These are phyloP conservation scores for Drosophila arizonae DNA, from an alignment of 1,140 invertebrate genomes.

Conservation along the genomic window DNA sequence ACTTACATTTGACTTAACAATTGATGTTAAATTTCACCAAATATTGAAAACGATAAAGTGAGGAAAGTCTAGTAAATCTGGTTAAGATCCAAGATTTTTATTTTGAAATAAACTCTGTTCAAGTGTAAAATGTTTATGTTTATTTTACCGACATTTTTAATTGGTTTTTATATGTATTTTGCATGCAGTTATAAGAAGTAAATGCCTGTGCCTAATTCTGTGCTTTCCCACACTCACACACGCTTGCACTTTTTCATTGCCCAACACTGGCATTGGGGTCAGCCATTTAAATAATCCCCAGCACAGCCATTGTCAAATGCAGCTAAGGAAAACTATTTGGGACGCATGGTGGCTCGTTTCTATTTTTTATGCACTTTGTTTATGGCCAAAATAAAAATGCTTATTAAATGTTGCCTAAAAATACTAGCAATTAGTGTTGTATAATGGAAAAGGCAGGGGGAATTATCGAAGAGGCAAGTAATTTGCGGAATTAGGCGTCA, in stretches of 20 bases:
- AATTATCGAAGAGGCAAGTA: neutral
- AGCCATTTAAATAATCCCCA: conserved; percentile 32
- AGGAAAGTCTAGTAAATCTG: no score
- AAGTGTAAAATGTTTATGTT: no score
- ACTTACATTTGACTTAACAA: no score
- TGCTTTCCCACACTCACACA: neutral
- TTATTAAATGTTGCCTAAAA: conserved; percentile 22
- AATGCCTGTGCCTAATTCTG: neutral
- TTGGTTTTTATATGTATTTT: conserved; percentile 1
- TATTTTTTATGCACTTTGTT: neutral
- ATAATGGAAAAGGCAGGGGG: neutral
- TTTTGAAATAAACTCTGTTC: neutral
- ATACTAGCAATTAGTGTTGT: conserved; percentile 40
- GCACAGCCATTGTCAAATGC: conserved; percentile 20
- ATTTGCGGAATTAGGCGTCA: conserved; percentile 26
- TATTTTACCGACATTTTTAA: neutral
- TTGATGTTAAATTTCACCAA: no score
- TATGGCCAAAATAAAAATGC: neutral
- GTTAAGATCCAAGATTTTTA: no score
- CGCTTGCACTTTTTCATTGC: neutral
- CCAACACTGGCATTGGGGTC: conserved; percentile 30
- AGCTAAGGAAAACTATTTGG: conserved; percentile 30
- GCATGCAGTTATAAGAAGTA: neutral
- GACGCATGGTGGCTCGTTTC: conserved; percentile 4
- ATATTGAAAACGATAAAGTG: no score